Evolutionary conservation across 1,140 invertebrate genomes (phyloP).

Genomic region (Ctenoplectra terminalis): DNA sequence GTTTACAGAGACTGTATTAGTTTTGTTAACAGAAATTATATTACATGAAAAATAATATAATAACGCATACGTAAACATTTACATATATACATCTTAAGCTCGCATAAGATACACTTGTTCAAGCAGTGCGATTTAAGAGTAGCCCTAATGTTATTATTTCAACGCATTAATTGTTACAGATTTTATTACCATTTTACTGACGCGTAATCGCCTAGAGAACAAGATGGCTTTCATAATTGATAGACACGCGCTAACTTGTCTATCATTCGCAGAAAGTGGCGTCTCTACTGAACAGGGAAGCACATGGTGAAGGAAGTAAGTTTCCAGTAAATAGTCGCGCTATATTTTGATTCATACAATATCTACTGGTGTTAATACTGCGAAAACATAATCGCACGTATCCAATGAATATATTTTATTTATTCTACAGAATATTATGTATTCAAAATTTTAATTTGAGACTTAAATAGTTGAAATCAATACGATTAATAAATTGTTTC

Average conservation of each 20-base stretch:
- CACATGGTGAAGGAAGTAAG: not conserved
- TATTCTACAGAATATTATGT: not conserved
- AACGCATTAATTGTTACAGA: not conserved
- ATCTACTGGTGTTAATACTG: not conserved
- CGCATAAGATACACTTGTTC: too few relatives aligned
- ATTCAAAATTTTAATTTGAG: not conserved
- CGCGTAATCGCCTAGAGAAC: not conserved
- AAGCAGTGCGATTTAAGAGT: too few relatives aligned
- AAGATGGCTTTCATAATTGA: constrained; percentile 20
- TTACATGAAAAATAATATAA: too few relatives aligned
- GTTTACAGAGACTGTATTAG: too few relatives aligned
- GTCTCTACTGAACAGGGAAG: constrained; percentile 18
- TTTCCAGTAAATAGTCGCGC: not conserved
- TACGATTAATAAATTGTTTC: not conserved
- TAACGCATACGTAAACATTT: too few relatives aligned
- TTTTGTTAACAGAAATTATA: too few relatives aligned
- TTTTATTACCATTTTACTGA: not conserved
- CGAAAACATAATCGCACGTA: not conserved
- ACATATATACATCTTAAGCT: not conserved
- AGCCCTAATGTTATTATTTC: not conserved
- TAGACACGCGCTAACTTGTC: constrained; percentile 26
- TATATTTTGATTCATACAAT: not conserved
- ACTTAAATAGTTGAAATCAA: too few relatives aligned
- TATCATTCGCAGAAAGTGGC: constrained; percentile 39
- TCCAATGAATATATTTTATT: not conserved